Evolutionary conservation across 2,888 invertebrate species (phyloP), one percentile per base, ranked within the genome.

Genomic region (Meta bourneti): DNA sequence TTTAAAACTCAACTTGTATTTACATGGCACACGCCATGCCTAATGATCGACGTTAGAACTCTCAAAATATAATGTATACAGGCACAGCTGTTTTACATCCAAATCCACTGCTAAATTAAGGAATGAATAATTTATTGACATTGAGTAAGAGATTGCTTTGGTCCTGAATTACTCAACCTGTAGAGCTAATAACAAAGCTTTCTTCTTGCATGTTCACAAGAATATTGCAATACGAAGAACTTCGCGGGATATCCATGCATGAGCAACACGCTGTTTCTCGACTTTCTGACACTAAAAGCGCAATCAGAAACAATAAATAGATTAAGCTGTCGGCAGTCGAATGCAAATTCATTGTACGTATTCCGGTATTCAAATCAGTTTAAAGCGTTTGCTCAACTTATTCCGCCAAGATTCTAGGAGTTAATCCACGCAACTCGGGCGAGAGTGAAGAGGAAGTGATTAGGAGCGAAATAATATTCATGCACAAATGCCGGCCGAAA

Each of bases 401-500:
- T 75, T 6, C 52, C 16, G 52, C n/a, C 9, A 52, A 52, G 19
- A 78, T 78, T 78, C 52, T 51, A 0, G 11, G 61, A 78, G 52
- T 78, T 78, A 78, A 20, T 78, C 20, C 75, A 51, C n/a, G 52
- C 11, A 20, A 13, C 49, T 78, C 52, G 19, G 19, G 51, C n/a
- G 78, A 20, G 52, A 78, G 52, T 16, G 78, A 8, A 20, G 51
- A 19, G 52, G 52, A 78, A 78, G 78, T 78, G 78, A 78, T 78
- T 78, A 78, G 20, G 52, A 78, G 52, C 11, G n/a, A n/a, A 78
- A 78, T 51, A 9, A 8, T 78, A 51, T 20, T 20, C 52, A n/a
- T 74, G 8, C 51, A 51, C 19, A 51, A 78, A 75, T 49, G 13
- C 34, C 34, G 9, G 19, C 34, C 34, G 72, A 72, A 72, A n/a